Percentiles rank a stretch among this genome's conserved stretches.
phyloP scores from a whole-genome alignment of 2,797 vertebrate species.

The Danio aesculapii region DNA sequence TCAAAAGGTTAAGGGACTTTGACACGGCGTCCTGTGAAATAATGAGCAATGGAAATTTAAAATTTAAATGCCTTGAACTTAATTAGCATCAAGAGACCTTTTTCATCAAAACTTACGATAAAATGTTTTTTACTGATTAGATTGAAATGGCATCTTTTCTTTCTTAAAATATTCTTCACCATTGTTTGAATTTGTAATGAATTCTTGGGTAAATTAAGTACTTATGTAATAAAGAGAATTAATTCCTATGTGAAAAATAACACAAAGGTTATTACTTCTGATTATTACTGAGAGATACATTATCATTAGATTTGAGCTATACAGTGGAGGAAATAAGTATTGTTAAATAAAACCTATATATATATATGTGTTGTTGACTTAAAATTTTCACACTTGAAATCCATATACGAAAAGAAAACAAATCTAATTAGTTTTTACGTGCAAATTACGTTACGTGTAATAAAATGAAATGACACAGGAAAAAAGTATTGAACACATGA shows the following conservation, averaged over 20 bases:
- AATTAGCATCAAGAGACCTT: constrained; percentile 6
- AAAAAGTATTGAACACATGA: too few species aligned
- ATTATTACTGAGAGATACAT: neutral
- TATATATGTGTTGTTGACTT: too few species aligned
- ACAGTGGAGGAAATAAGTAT: too few species aligned
- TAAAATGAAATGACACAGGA: too few species aligned
- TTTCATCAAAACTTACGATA: neutral
- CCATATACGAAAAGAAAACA: too few species aligned
- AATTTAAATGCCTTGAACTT: neutral
- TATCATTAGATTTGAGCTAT: neutral
- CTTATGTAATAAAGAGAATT: neutral
- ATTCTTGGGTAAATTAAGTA: neutral
- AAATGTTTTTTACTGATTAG: constrained; percentile 1
- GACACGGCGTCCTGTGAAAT: constrained; percentile 9
- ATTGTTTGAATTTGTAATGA: neutral
- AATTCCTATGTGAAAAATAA: too few species aligned
- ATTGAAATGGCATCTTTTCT: neutral
- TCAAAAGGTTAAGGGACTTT: constrained; percentile 13
- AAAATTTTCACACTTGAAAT: too few species aligned
- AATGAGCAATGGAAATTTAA: neutral
- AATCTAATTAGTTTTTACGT: too few species aligned
- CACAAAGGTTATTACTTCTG: too few species aligned
- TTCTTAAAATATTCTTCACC: neutral
- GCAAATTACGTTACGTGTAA: too few species aligned
- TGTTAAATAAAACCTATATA: too few species aligned